Evolutionary conservation across 2,113 vertebrate genomes (phyloP).

Genomic region (Prinia subflava): DNA sequence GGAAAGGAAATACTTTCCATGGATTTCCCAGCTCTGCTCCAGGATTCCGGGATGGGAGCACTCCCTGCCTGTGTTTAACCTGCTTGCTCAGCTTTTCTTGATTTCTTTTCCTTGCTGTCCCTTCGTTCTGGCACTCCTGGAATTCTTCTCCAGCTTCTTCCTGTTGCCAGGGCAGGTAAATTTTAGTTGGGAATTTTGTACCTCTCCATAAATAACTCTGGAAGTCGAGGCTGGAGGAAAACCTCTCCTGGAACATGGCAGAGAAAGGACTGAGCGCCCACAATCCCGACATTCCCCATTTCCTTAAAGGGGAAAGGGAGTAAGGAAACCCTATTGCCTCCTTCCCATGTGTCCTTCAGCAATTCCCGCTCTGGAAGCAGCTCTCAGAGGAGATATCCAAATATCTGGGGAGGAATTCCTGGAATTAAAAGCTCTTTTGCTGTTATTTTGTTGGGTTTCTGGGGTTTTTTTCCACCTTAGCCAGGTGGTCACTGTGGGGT

Average conservation of each 20-base stretch:
- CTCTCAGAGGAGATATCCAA: neutral
- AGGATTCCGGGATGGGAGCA: neutral
- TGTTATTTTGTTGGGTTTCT: too few relatives aligned
- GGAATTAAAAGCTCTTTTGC: neutral
- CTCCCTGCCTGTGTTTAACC: neutral
- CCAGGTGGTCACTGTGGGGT: neutral
- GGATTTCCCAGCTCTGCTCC: neutral
- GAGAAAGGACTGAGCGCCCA: neutral
- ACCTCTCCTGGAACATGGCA: neutral
- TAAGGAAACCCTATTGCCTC: neutral
- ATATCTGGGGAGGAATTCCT: neutral
- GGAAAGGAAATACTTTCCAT: too few relatives aligned
- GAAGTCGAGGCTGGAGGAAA: neutral
- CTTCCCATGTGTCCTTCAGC: rapidly evolving
- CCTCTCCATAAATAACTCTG: neutral
- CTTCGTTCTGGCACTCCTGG: neutral
- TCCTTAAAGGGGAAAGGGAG: neutral
- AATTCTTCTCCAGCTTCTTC: neutral
- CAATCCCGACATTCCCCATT: neutral
- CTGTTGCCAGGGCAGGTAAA: neutral
- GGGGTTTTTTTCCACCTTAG: neutral
- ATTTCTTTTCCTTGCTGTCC: neutral
- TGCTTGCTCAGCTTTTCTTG: too few relatives aligned
- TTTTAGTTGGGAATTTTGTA: neutral
- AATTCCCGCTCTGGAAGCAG: neutral